Evolutionary conservation across 2,113 vertebrate species (phyloP), one percentile per base, ranked within the genome.

Genomic region (Indicator maculatus): DNA sequence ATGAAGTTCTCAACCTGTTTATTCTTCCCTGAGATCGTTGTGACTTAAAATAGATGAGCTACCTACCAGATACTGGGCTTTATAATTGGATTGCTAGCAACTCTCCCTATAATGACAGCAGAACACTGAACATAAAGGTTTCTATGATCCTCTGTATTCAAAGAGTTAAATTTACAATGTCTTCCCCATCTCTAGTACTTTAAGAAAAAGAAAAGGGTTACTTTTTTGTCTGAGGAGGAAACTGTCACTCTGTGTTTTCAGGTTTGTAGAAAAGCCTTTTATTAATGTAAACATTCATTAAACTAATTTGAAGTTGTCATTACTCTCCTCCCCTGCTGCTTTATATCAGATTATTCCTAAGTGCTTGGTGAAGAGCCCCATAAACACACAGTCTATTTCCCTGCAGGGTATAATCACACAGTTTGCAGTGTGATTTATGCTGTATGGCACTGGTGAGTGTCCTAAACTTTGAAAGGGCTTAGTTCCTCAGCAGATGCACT

Each of bases 311-410:
- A 98, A 98, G 98, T 98, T 98, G 98, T 98, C 98, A 98, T 98
- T 98, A 98, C 98, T 97, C 97, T 96, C 97, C 97, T 98, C 98
- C 98, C 98, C 98, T 98, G 98, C 98, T 98, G 98, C 97, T 98
- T 98, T 98, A 98, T 98, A 98, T 98, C 98, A 98, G 98, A 98
- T 98, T 98, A 98, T 98, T 98, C 98, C 98, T 98, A 98, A 98
- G 98, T 98, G 98, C 98, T 98, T 97, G 97, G 98, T 98, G 98
- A 98, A 98, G 98, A 98, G 97, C 96, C 97, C 98, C 98, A 98
- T 98, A 98, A 98, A 98, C 97, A 97, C 97, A 97, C 97, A 98
- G 98, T 98, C 96, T 97, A 98, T 98, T 98, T 98, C 98, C 98
- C 98, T 98, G 98, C 98, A 98, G 98, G 98, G 98, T 98, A 98